Evolutionary conservation across 2,797 vertebrate genomes (phyloP).

Genomic region (Steatocranus sp.): DNA sequence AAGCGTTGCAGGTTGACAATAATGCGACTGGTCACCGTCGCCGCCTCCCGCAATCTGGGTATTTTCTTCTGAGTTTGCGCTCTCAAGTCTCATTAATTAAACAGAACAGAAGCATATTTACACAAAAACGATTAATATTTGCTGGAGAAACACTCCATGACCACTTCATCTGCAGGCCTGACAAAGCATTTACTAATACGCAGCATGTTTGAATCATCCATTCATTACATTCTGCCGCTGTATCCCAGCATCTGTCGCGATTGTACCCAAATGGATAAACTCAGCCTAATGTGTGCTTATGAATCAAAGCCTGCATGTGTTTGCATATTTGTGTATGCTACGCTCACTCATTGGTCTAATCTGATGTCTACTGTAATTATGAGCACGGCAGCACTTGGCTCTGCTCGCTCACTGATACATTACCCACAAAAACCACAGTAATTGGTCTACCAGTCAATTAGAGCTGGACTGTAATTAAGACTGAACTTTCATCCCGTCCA

Average conservation of each 20-base stretch:
- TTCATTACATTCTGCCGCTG: not conserved
- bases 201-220: constrained; percentile 19
- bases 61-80: not conserved
- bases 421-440: constrained; percentile 47
- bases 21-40: constrained; percentile 35
- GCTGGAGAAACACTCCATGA: not conserved
- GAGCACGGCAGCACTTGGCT: constrained; percentile 9
- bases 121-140: constrained; percentile 33
- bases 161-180: constrained; percentile 1
- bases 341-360: constrained; percentile 37
- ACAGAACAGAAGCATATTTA: constrained; percentile 22
- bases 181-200: constrained; percentile 26
- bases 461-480: constrained; percentile 55
- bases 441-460: constrained; percentile 61
- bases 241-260: constrained; percentile 9
- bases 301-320: constrained; percentile 24
- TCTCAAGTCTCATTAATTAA: constrained; percentile 31
- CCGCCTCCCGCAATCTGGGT: not conserved
- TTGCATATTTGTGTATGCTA: constrained; percentile 10
- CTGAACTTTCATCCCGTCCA: constrained; percentile 43
- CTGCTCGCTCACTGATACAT: constrained; percentile 18
- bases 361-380: constrained; percentile 48
- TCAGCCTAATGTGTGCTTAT: constrained; percentile 24
- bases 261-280: constrained; percentile 21
- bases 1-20: constrained; percentile 18